Evolutionary conservation across 1,140 invertebrate species (phyloP), one percentile per base, ranked within the genome.

Genomic region (Diachasmimorpha longicaudata): DNA sequence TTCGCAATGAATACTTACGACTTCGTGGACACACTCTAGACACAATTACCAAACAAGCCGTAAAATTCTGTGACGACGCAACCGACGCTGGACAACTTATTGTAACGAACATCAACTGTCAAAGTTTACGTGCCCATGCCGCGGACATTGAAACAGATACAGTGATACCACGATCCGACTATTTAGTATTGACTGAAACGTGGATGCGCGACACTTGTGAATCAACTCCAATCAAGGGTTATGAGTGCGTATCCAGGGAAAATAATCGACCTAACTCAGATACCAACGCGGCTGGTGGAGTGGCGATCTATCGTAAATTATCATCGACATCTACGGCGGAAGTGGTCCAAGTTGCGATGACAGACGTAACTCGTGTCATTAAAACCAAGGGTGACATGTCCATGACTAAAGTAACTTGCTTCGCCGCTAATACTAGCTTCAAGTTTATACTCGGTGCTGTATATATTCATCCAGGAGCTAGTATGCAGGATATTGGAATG

Each of bases 161-260:
- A 44, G 69, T 42, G 42, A 42, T 70, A 0, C 39, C 36, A 46
- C n/a, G 69, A 1, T 42, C 69, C 46, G 69, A 44, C 16, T 70
- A 70, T 70, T 70, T 71, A 39, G 0, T 76, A 8, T 19, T 71
- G 68, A 76, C 44, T 70, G 67, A 76, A 71, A 76, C 74, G 46
- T 76, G 74, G 74, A 76, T 76, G 74, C 67, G 44, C 44, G 68
- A 76, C 68, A 76, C n/a, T 76, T 71, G 74, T 76, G 68, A 71
- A 23, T 68, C 68, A 71, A 39, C 25, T 71, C 46, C 67, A 76
- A 31, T 71, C 14, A 39, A 76, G 2, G 44, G 44, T 71, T 76
- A 23, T 71, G 68, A 71, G n/a, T 71, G 74, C 36, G 52, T 71
- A 63, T 36, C 68, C 67, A 23, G 74, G 68, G 14, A 36, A 36